These are phyloP conservation scores for Plutomurus gul DNA, from an alignment of 1,140 invertebrate genomes.

Conservation along the genomic window DNA sequence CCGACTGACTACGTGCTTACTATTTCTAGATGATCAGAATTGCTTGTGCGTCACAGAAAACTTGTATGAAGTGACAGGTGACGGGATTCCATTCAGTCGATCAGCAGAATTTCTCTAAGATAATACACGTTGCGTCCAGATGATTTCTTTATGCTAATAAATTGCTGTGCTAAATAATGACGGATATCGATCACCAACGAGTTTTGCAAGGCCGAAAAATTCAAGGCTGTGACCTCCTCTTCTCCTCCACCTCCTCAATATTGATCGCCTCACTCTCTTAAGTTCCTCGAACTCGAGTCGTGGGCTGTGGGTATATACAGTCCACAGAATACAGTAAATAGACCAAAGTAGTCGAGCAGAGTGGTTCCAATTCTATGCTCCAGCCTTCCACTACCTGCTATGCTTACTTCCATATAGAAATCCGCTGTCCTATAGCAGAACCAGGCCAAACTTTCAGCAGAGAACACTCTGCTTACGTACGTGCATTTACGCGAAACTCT, in stretches of 20 bases:
- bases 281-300: slow-evolving; percentile 50
- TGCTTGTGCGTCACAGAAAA: neutral
- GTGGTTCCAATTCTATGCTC: neutral
- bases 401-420: neutral
- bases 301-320: neutral
- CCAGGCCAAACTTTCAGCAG: neutral
- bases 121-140: neutral
- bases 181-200: slow-evolving; percentile 39
- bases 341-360: too few relatives aligned
- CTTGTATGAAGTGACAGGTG: too few relatives aligned
- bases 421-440: neutral
- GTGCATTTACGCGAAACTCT: neutral
- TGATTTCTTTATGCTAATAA: slow-evolving; percentile 16
- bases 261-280: slow-evolving; percentile 42
- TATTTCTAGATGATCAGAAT: too few relatives aligned
- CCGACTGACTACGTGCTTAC: too few relatives aligned
- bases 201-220: slow-evolving; percentile 47
- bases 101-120: neutral
- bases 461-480: neutral
- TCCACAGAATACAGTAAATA: neutral
- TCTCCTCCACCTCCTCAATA: slow-evolving; percentile 53
- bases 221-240: slow-evolving; percentile 52
- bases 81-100: neutral
- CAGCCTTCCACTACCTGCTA: neutral
- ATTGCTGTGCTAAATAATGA: slow-evolving; percentile 37